Percentiles rank a stretch among this genome's conserved stretches.
Evolutionary conservation across 2,797 vertebrate genomes (phyloP).

Genomic region (Smutsia gigantea): DNA sequence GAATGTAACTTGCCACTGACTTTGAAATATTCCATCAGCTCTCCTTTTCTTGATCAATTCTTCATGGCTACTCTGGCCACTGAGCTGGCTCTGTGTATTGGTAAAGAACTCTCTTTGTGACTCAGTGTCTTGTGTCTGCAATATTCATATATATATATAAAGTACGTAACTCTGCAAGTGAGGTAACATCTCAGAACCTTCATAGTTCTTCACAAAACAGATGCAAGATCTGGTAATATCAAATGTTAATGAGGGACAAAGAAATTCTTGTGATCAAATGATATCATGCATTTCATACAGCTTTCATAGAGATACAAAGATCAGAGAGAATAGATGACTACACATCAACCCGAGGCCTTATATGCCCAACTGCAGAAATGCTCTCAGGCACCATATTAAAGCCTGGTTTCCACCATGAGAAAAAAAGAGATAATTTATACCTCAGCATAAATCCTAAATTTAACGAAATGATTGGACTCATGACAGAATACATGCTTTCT

Average conservation of each 20-base stretch:
- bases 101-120: not conserved
- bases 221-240: not conserved
- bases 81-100: not conserved
- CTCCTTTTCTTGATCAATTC: not conserved
- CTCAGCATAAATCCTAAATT: conserved; percentile 20
- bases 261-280: not conserved
- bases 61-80: not conserved
- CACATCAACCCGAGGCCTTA: not conserved
- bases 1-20: not conserved
- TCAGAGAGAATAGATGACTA: not conserved
- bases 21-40: not conserved
- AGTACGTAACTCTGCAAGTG: not conserved
- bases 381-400: not conserved
- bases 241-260: not conserved
- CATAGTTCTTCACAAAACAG: not conserved
- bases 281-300: not conserved
- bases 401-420: not conserved
- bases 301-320: not conserved
- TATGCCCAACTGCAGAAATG: not conserved
- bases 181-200: not conserved
- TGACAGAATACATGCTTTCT: conserved; percentile 52
- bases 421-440: not conserved
- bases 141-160: not conserved
- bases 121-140: not conserved
- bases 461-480: not conserved